Conservation (phyloP, 2,888 invertebrate species). For the Hoplodrina ambigua region DNA sequence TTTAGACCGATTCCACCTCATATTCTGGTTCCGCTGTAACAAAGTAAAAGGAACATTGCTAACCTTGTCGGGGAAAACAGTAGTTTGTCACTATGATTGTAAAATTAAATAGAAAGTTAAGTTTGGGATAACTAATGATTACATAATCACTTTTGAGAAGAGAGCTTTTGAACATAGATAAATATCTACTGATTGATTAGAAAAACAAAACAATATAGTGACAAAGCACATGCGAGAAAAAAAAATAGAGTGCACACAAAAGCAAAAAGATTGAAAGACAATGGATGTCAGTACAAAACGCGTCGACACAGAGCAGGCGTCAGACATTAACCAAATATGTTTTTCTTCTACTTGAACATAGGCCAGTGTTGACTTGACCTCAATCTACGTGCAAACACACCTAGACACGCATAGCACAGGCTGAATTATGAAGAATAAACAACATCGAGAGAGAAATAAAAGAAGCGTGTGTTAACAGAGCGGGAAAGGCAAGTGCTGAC, state of each 20-base stretch:
- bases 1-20: constrained; percentile 88
- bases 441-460: constrained; percentile 63
- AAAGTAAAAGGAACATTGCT: constrained; percentile 73
- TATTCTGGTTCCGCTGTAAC: constrained; percentile 86
- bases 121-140: constrained; percentile 15
- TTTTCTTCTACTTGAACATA: constrained; percentile 39
- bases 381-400: constrained; percentile 53
- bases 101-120: background rate
- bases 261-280: constrained; percentile 79
- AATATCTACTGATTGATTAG: background rate
- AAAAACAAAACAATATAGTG: constrained; percentile 35
- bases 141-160: constrained; percentile 13
- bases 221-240: constrained; percentile 55
- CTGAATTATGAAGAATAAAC: constrained; percentile 51
- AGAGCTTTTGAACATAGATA: constrained; percentile 1
- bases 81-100: constrained; percentile 41
- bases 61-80: constrained; percentile 38
- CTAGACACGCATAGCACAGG: constrained; percentile 41
- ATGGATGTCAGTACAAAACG: constrained; percentile 81
- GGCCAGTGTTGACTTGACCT: constrained; percentile 60
- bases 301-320: constrained; percentile 61
- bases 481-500: constrained; percentile 66
- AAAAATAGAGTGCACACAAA: constrained; percentile 58
- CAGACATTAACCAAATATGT: constrained; percentile 55
- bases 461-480: constrained; percentile 75